These are phyloP conservation scores for Euura lappo DNA, from an alignment of 1,140 invertebrate species.

Conservation along the genomic window DNA sequence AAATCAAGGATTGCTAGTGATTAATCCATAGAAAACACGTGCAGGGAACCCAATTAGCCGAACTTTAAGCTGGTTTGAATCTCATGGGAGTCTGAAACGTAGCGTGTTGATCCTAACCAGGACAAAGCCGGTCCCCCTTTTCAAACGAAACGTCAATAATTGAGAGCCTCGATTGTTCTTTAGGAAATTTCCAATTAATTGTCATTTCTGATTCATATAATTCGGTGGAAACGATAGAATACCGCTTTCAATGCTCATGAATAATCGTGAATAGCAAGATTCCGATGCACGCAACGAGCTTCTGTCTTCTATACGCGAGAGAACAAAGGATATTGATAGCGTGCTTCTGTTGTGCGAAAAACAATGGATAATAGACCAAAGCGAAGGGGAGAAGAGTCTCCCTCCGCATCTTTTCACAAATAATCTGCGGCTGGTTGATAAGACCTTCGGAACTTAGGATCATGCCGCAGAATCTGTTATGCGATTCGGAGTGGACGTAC, in stretches of 20 bases:
- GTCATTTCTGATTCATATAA: too few relatives aligned
- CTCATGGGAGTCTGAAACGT: not conserved
- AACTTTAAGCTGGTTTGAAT: not conserved
- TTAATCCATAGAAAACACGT: not conserved
- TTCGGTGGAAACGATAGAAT: too few relatives aligned
- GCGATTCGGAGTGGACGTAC: slow-evolving; percentile 20
- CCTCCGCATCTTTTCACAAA: too few relatives aligned
- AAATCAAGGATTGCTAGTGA: too few relatives aligned
- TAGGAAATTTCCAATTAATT: too few relatives aligned
- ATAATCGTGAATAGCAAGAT: too few relatives aligned
- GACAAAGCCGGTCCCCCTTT: not conserved
- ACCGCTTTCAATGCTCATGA: too few relatives aligned
- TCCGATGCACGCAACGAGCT: not conserved
- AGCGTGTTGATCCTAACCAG: not conserved
- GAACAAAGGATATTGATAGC: not conserved
- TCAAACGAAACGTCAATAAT: too few relatives aligned
- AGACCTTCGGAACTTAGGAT: slow-evolving; percentile 26
- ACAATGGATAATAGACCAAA: not conserved
- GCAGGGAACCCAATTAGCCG: not conserved
- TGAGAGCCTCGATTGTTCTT: too few relatives aligned
- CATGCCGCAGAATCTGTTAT: slow-evolving; percentile 52
- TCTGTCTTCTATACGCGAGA: not conserved
- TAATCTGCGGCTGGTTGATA: slow-evolving; percentile 41
- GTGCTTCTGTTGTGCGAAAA: slow-evolving; percentile 27
- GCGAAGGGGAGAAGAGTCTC: not conserved